These are phyloP conservation scores for Cyclina sinensis DNA, from an alignment of 1,140 invertebrate genomes.

Conservation along the genomic window DNA sequence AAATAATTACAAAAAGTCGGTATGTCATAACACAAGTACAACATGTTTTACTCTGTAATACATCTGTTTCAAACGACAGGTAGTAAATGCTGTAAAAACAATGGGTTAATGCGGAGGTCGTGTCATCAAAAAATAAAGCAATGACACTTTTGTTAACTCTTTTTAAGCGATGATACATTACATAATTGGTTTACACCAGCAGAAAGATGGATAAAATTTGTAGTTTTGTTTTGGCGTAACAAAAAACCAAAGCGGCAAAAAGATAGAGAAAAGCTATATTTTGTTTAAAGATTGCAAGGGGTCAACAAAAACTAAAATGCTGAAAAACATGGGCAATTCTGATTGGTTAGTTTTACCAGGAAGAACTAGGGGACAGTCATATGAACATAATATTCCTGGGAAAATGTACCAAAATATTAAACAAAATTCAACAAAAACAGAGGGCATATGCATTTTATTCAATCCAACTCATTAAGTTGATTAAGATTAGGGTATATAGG, in stretches of 20 bases:
- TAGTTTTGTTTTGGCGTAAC: not conserved
- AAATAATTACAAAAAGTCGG: not conserved
- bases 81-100: conserved; percentile 10
- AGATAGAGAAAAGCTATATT: not conserved
- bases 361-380: no score
- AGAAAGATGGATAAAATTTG: not conserved
- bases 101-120: conserved; percentile 6
- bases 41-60: not conserved
- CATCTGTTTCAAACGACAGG: conserved; percentile 5
- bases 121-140: conserved; percentile 14
- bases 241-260: not conserved
- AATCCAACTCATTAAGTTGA: no score
- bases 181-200: conserved; percentile 19
- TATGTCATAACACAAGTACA: conserved; percentile 29
- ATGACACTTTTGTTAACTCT: conserved; percentile 9
- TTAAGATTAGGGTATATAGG: no score
- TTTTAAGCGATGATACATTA: not conserved
- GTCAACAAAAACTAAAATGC: not conserved
- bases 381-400: no score
- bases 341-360: not conserved
- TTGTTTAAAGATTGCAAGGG: not conserved
- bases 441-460: no score
- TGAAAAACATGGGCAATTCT: not conserved
- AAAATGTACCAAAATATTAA: no score
- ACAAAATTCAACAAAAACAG: no score